These are phyloP conservation scores for Arctopsyche grandis DNA, from an alignment of 1,140 invertebrate genomes.

Conservation along the genomic window DNA sequence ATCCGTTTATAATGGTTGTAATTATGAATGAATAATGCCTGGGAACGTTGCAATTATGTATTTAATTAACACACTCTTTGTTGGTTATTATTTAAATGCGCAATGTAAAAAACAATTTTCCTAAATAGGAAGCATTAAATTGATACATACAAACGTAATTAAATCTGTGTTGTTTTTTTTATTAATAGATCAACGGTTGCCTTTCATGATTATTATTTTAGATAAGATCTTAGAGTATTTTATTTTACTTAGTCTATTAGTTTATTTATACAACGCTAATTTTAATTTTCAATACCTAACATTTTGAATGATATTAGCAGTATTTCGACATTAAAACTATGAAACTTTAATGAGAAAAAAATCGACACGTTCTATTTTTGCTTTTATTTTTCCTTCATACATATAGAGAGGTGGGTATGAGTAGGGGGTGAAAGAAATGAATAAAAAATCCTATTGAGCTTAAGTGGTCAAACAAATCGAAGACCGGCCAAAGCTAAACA, in stretches of 20 bases:
- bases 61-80: conserved; percentile 12
- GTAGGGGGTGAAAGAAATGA: conserved; percentile 11
- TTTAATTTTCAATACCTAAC: too few relatives aligned
- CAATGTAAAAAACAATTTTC: not conserved
- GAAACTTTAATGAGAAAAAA: not conserved
- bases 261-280: too few relatives aligned
- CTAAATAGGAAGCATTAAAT: too few relatives aligned
- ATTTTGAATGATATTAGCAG: too few relatives aligned
- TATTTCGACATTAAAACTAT: not conserved
- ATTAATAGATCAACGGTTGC: too few relatives aligned
- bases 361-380: not conserved
- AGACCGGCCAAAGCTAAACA: conserved; percentile 30
- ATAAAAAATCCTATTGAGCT: conserved; percentile 44
- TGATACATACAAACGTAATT: too few relatives aligned
- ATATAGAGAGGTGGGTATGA: not conserved
- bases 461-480: conserved; percentile 50
- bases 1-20: not conserved
- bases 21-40: not conserved
- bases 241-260: too few relatives aligned
- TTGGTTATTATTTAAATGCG: not conserved
- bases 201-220: too few relatives aligned
- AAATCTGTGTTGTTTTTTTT: too few relatives aligned
- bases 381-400: not conserved
- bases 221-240: too few relatives aligned
- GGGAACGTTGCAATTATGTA: conserved; percentile 19